phyloP scores from a whole-genome alignment of 2,888 invertebrate species.

The Celastrina argiolus region DNA sequence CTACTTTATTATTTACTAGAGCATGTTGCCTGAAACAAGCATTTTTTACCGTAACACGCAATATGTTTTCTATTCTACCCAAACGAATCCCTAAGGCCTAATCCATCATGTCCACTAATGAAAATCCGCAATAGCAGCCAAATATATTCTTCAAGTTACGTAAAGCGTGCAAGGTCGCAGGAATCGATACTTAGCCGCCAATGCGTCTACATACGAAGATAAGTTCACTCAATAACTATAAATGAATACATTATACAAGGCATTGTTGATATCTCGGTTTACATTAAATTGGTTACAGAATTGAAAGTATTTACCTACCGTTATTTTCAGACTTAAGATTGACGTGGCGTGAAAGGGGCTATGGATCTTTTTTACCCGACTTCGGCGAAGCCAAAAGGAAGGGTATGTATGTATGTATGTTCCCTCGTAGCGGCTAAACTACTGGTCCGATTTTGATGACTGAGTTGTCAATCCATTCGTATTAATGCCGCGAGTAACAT shows the following conservation, averaged over 20 bases:
- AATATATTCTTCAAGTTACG: slow-evolving; percentile 40
- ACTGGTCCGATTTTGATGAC: no score
- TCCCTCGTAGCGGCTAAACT: no score
- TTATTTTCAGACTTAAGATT: neutral
- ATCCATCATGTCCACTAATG: slow-evolving; percentile 5
- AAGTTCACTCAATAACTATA: slow-evolving; percentile 8
- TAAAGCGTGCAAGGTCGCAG: slow-evolving; percentile 55
- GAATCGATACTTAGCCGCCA: slow-evolving; percentile 64
- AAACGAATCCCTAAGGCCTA: neutral
- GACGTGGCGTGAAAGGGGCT: no score
- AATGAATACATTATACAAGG: neutral
- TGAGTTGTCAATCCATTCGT: no score
- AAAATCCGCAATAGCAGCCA: slow-evolving; percentile 12
- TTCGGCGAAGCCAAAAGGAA: no score
- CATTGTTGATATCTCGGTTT: neutral
- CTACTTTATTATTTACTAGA: neutral
- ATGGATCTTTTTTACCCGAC: no score
- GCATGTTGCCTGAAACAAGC: neutral
- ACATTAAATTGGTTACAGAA: neutral
- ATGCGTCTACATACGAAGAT: slow-evolving; percentile 43
- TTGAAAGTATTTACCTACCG: no score
- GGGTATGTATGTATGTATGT: no score
- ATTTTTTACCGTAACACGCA: neutral
- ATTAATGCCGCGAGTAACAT: no score
- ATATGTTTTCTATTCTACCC: neutral